Base-by-base conservation (phyloP, 2,888 invertebrate genomes). In the Coelopa pilipes region DNA sequence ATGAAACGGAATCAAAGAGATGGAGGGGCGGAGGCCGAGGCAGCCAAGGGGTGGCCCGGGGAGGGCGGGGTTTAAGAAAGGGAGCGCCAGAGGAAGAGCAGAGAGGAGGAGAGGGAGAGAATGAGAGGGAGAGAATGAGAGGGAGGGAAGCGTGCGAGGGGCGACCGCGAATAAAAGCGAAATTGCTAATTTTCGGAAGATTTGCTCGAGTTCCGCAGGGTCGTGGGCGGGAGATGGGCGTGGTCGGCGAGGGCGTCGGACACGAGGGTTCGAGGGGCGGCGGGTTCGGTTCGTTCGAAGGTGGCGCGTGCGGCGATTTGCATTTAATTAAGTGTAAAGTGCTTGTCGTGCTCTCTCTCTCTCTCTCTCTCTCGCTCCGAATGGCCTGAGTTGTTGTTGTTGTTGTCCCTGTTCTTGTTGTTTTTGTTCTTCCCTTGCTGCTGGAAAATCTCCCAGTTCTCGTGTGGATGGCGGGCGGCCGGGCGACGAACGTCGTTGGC, bases 251-350 rank as follows among this genome's bases (percentile, higher is more conserved):
- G 17, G 13, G 7, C 10, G 59, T 1, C 3, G 17, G 59, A 5
- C 12, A 4, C 19, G 3, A 5, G 60, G 21, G 17, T 60, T 13
- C 10, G 7, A 60, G 60, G 13, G 60, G 10, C 0, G 9, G 60
- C 60, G 21, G 49, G n/a, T n/a, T n/a, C n/a, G 34, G 34, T 34
- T 34, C 34, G 34, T 34, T 7, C 34, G 34, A 34, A 34, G 19
- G 24, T 21, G 24, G 66, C 49, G 50, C 50, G 15, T 50, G 12
- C 66, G 21, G 21, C 50, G 50, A 66, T 66, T 21, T 66, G 66
- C 49, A 66, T 66, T 66, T 66, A 66, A 66, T 66, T 66, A 53
- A 66, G 66, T 66, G 49, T 50, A 66, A 66, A 50, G 21, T 66
- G 21, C 13, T 24, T n/a, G 50, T 50, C 19, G 62, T 62, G 24